Evolutionary conservation across 2,888 invertebrate species (phyloP), one percentile per base, ranked within the genome.

Genomic region (Melanchra persicariae): DNA sequence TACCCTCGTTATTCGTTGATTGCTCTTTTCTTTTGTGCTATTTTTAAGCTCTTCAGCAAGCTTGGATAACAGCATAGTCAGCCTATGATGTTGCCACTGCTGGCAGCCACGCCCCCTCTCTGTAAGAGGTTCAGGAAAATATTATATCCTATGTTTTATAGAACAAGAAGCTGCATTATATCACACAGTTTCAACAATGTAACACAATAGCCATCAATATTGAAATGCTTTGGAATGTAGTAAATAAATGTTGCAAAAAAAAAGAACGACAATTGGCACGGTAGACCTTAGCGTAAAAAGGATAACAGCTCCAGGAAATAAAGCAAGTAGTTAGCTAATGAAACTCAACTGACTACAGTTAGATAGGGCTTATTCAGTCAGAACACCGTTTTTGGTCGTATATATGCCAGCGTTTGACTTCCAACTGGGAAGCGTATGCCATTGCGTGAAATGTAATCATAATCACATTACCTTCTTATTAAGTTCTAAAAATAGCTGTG

Each of bases 391-490:
- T 71, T 60, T 52, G 61, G 63, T 55, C 24, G 52, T 64, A 43
- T 64, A 47, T 59, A 68, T 70, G 59, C 51, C 8, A 60, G 15
- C 3, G 49, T 55, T 52, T 45, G 43, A 51, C 55, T 73, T 57
- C 34, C 22, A 66, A 54, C 43, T 55, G 55, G 63, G 66, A 82
- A 80, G 77, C 79, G 70, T 84, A 77, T 86, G 80, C 75, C 77
- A 82, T 84, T 86, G 83, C 84, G 83, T 84, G 84, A 87, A 89
- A 89, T 88, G 82, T 87, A 90, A 93, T 91, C 91, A 89, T 90
- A 91, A 91, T 90, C 89, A 88, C 83, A 89, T 91, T 93, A 94
- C 93, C 91, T 94, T 94, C 94, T 95, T 94, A 93, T 93, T 91
- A 89, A 89, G 87, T 91, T 93, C 94, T 95, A 95, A 93, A 94